Percentiles rank a stretch among this genome's conserved stretches.
These are phyloP conservation scores for Apodemia duryi DNA, from an alignment of 2,888 invertebrate species.

Conservation along the genomic window DNA sequence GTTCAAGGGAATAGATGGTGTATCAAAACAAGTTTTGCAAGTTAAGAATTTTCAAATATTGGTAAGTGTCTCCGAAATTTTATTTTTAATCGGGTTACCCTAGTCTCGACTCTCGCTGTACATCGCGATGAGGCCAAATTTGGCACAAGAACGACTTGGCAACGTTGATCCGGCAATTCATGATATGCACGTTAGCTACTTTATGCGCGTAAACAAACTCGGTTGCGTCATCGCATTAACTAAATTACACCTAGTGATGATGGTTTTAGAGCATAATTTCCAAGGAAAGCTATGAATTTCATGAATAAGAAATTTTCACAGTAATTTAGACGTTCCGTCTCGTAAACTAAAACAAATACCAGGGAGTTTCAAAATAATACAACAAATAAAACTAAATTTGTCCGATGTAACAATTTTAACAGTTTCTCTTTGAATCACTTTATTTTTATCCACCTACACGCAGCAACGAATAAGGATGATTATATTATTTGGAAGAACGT, in stretches of 20 bases:
- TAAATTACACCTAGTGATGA: slow-evolving; percentile 44
- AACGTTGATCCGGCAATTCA: slow-evolving; percentile 43
- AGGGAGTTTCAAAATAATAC: slow-evolving; percentile 4
- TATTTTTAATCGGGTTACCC: neutral
- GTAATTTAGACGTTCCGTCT: slow-evolving; percentile 13
- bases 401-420: neutral
- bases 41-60: neutral
- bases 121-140: slow-evolving; percentile 54
- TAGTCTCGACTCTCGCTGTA: slow-evolving; percentile 40
- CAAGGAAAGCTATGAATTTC: slow-evolving; percentile 34
- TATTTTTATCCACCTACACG: no score
- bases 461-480: no score
- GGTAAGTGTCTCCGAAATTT: neutral
- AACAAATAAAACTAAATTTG: neutral
- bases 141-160: slow-evolving; percentile 68
- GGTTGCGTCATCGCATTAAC: slow-evolving; percentile 57
- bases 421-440: no score
- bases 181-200: slow-evolving; percentile 42
- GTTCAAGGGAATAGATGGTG: no score
- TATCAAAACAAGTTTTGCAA: neutral
- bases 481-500: no score
- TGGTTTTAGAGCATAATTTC: slow-evolving; percentile 38
- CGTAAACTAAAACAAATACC: slow-evolving; percentile 17
- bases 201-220: slow-evolving; percentile 64
- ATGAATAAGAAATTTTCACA: slow-evolving; percentile 23